Evolutionary conservation across 2,797 vertebrate genomes (phyloP), one percentile per base, ranked within the genome.

Genomic region (Tadarida brasiliensis): DNA sequence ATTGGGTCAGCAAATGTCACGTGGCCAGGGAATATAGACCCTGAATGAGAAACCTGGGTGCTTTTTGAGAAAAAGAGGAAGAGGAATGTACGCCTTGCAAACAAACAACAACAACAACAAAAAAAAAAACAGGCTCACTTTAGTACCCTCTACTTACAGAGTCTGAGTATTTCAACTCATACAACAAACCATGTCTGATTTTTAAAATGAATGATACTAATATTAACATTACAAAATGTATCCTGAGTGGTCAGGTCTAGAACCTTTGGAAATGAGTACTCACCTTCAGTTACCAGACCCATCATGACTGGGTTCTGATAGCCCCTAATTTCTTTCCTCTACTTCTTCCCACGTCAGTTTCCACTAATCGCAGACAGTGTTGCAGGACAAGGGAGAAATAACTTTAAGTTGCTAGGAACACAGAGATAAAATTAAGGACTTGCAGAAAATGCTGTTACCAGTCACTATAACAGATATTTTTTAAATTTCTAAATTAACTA

Each of bases 401-500:
- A 28, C 84, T 33, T 90, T 12, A 80, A 81, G 91, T 90, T 26
- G 19, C 86, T 93, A 54, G 96, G 61, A 95, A 67, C 20, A 71
- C 28, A 93, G 20, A 57, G 24, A 80, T n/a, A 82, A 90, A 85
- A 51, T 54, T 82, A 96, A 84, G 81, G 71, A 67, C 35, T 16
- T 17, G 9, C 15, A 80, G 10, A 83, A 86, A 87, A 59, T 4
- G 63, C 49, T 24, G 26, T 95, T 91, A 87, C 71, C 68, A 87
- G 47, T 44, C 67, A 74, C 9, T 19, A 35, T 2, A 84, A 68
- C 30, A 90, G 56, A 68, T 65, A 51, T 26, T 77, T 93, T 93
- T 95, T 81, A 70, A 96, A 87, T 7, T 56, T 24, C 14, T 65
- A 85, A 91, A 94, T 96, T 96, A 95, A 96, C 3, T 65, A 17